Evolutionary conservation across 2,888 invertebrate species (phyloP).

Genomic region (Hyles lineata): DNA sequence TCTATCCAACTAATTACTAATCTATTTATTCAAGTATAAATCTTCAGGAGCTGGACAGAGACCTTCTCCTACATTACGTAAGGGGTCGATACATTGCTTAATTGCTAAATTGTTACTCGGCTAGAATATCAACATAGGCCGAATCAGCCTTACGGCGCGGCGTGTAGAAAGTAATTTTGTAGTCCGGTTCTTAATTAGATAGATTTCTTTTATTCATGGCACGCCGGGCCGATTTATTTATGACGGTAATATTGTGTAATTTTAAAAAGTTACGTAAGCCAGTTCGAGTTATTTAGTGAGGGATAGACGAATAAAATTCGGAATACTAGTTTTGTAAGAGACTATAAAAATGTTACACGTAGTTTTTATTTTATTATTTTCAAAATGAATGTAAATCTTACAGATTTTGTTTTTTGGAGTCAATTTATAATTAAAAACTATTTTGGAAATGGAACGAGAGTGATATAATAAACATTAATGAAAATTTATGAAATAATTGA

Average conservation of each 20-base stretch:
- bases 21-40: too few relatives aligned
- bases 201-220: slow-evolving; percentile 24
- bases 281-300: neutral
- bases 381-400: too few relatives aligned
- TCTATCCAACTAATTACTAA: too few relatives aligned
- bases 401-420: too few relatives aligned
- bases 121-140: neutral
- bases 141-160: neutral
- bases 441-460: too few relatives aligned
- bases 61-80: too few relatives aligned
- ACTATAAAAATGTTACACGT: too few relatives aligned
- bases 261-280: slow-evolving; percentile 8
- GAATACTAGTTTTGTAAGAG: neutral
- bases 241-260: slow-evolving; percentile 10
- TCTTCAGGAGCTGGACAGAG: too few relatives aligned
- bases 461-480: too few relatives aligned
- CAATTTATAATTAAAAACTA: too few relatives aligned
- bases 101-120: neutral
- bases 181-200: slow-evolving; percentile 25
- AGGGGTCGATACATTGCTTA: neutral
- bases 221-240: neutral
- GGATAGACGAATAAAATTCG: neutral
- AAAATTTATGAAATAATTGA: too few relatives aligned
- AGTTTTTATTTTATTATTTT: neutral
- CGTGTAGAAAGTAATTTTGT: slow-evolving; percentile 17